Conservation (phyloP, 2,888 invertebrate genomes). For the Oxytorus armatus region DNA sequence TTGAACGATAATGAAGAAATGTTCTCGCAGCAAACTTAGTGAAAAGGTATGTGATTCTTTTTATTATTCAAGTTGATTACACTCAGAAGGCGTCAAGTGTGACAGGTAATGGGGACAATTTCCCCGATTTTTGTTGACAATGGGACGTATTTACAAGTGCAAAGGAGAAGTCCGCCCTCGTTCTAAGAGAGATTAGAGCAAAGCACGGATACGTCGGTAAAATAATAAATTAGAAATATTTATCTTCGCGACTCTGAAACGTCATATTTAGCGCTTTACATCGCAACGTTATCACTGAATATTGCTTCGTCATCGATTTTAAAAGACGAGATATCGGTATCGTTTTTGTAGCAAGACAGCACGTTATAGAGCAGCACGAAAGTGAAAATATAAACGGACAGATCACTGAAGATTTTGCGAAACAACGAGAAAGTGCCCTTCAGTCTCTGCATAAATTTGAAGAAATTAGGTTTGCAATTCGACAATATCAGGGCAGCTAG, state of each 20-base stretch:
- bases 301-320: constrained; percentile 46
- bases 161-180: constrained; percentile 15
- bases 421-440: constrained; percentile 69
- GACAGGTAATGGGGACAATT: not conserved
- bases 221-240: constrained; percentile 23
- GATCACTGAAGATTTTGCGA: constrained; percentile 71
- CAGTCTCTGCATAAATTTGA: constrained; percentile 70
- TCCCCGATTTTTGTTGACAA: constrained; percentile 25
- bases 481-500: constrained; percentile 77
- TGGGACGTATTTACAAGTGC: constrained; percentile 66
- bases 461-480: constrained; percentile 76
- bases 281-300: constrained; percentile 27
- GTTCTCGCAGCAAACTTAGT: constrained; percentile 11
- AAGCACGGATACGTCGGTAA: constrained; percentile 41
- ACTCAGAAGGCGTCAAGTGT: constrained; percentile 56
- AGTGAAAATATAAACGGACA: constrained; percentile 78
- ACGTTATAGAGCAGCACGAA: constrained; percentile 75
- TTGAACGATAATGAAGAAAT: no score
- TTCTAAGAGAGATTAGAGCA: constrained; percentile 1
- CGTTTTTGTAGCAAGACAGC: constrained; percentile 57
- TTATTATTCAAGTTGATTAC: constrained; percentile 59
- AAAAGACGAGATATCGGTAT: constrained; percentile 45
- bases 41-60: constrained; percentile 54
- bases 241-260: constrained; percentile 1
- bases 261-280: constrained; percentile 18